phyloP scores from a whole-genome alignment of 2,888 invertebrate species.

The Endomychus coccineus region DNA sequence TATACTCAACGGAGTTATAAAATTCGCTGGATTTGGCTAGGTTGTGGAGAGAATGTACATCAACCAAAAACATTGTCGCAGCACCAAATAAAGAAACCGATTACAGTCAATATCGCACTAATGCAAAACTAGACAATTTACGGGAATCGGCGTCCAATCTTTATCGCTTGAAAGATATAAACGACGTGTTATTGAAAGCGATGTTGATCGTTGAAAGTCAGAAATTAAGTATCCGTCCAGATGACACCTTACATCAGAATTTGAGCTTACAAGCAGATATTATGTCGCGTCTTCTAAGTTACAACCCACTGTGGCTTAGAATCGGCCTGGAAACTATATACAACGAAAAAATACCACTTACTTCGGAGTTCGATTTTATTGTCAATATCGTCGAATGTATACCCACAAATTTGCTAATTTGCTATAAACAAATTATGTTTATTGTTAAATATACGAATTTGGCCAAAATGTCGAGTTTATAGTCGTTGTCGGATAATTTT shows the following conservation, averaged over 20 bases:
- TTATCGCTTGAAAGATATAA: slow-evolving; percentile 32
- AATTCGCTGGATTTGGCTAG: slow-evolving; percentile 66
- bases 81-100: slow-evolving; percentile 67
- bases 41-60: slow-evolving; percentile 67
- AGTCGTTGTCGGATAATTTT: no score
- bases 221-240: slow-evolving; percentile 64
- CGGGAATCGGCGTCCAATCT: slow-evolving; percentile 50
- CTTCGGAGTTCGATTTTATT: slow-evolving; percentile 70
- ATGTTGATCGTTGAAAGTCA: slow-evolving; percentile 66
- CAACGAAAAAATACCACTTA: slow-evolving; percentile 63
- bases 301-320: slow-evolving; percentile 85
- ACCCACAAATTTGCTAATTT: no score
- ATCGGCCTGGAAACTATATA: slow-evolving; percentile 83
- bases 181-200: slow-evolving; percentile 61
- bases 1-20: no score
- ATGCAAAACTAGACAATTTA: slow-evolving; percentile 57
- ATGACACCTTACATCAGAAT: slow-evolving; percentile 76
- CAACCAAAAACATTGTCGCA: slow-evolving; percentile 54
- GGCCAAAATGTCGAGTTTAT: no score
- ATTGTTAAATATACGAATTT: no score
- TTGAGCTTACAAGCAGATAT: slow-evolving; percentile 72
- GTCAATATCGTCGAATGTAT: no score
- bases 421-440: no score
- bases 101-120: slow-evolving; percentile 60
- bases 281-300: slow-evolving; percentile 68